Conservation (phyloP, 2,797 vertebrate genomes). For the Fundulus diaphanus region DNA sequence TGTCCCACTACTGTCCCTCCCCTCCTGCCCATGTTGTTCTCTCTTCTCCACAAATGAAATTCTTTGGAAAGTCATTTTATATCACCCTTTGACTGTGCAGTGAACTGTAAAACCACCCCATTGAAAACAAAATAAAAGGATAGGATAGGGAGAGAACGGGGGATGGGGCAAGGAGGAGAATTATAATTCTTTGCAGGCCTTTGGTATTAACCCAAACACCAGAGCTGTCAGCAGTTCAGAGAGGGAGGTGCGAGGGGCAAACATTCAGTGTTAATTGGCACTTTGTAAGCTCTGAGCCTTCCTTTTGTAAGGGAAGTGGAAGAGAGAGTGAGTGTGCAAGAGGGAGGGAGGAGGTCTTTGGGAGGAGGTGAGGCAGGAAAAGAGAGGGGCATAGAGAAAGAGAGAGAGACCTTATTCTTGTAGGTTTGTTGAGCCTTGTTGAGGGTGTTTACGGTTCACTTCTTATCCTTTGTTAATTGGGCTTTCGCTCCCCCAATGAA, state of each 20-base stretch:
- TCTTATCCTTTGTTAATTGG: conserved; percentile 89
- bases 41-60: conserved; percentile 80
- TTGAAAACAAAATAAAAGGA: conserved; percentile 87
- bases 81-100: conserved; percentile 88
- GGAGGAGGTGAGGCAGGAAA: conserved; percentile 29
- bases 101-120: conserved; percentile 89
- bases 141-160: conserved; percentile 66
- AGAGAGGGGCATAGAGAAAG: conserved; percentile 32
- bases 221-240: conserved; percentile 85
- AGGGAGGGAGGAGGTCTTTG: conserved; percentile 1
- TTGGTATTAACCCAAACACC: conserved; percentile 90
- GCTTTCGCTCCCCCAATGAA: conserved; percentile 77
- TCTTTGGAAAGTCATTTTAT: conserved; percentile 88
- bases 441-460: conserved; percentile 87
- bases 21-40: conserved; percentile 55
- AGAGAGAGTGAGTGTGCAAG: conserved; percentile 68
- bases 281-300: conserved; percentile 85
- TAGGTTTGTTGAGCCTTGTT: conserved; percentile 83
- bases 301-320: conserved; percentile 81
- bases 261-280: conserved; percentile 89
- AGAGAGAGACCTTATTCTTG: conserved; percentile 78
- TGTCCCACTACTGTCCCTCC: conserved; percentile 21
- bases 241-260: conserved; percentile 85
- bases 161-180: conserved; percentile 79
- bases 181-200: conserved; percentile 88